A percentile compares a stretch with the other conserved stretches of the same genome.
Evolutionary conservation across 2,797 vertebrate species (phyloP).

Genomic region (Hypotaenidia philippensis): DNA sequence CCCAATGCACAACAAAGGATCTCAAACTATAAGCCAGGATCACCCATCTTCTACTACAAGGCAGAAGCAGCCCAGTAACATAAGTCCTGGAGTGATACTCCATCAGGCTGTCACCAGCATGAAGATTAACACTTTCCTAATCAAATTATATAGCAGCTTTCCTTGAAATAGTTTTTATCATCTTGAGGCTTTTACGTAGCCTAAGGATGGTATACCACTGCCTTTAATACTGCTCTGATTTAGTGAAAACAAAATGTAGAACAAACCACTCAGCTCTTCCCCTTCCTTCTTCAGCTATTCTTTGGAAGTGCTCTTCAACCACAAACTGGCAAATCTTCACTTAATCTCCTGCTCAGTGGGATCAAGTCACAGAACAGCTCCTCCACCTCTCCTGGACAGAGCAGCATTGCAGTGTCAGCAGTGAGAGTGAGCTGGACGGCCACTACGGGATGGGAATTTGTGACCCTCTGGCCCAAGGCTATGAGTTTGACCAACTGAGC

Average conservation of each 20-base stretch:
- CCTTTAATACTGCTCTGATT: background rate
- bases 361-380: constrained; percentile 9
- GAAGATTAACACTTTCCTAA: background rate
- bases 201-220: background rate
- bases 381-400: background rate
- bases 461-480: constrained; percentile 4
- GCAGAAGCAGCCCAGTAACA: background rate
- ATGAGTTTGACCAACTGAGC: background rate
- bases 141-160: background rate
- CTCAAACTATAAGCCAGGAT: background rate
- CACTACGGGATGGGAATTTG: background rate
- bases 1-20: background rate
- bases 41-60: background rate
- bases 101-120: background rate
- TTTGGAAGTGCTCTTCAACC: background rate
- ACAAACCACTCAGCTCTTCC: background rate
- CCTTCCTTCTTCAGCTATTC: background rate
- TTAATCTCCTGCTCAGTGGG: background rate
- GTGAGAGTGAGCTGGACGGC: background rate
- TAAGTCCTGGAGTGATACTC: background rate
- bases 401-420: background rate
- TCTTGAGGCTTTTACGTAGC: background rate
- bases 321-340: background rate
- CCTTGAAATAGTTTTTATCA: background rate
- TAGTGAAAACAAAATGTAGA: background rate